A percentile compares a stretch with the other conserved stretches of the same genome.
These are phyloP conservation scores for Polypterus senegalus DNA, from an alignment of 2,113 vertebrate genomes.

Conservation along the genomic window DNA sequence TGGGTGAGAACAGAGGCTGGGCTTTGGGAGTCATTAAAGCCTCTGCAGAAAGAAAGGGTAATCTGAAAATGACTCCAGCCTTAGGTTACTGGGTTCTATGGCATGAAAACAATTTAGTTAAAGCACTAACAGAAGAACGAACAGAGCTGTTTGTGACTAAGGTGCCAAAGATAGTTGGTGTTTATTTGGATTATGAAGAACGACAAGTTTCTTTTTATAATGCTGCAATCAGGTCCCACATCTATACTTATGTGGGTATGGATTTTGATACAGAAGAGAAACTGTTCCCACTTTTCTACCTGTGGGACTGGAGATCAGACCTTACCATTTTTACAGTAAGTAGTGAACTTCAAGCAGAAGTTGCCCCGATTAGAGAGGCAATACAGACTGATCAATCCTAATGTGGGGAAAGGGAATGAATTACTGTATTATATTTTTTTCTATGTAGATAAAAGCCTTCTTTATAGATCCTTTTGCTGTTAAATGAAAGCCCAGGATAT, in stretches of 20 bases:
- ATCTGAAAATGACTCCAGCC: slow-evolving; percentile 39
- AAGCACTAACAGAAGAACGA: slow-evolving; percentile 43
- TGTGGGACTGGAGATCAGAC: too few relatives aligned
- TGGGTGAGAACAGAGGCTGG: slow-evolving; percentile 66
- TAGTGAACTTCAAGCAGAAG: too few relatives aligned
- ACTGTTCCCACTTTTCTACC: neutral
- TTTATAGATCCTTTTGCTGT: too few relatives aligned
- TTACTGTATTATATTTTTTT: too few relatives aligned
- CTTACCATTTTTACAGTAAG: too few relatives aligned
- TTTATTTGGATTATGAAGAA: slow-evolving; percentile 2
- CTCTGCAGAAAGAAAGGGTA: slow-evolving; percentile 55
- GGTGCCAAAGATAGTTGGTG: slow-evolving; percentile 3
- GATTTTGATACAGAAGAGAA: neutral
- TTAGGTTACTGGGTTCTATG: slow-evolving; percentile 49
- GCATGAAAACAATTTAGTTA: slow-evolving; percentile 44
- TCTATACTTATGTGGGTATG: neutral
- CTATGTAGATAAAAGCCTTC: too few relatives aligned
- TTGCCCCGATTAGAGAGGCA: too few relatives aligned
- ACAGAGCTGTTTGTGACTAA: slow-evolving; percentile 25
- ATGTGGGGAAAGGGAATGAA: too few relatives aligned
- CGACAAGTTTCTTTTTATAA: slow-evolving; percentile 2
- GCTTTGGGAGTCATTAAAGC: slow-evolving; percentile 68
- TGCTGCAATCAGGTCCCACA: neutral
- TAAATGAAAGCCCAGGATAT: too few relatives aligned
- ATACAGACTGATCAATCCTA: too few relatives aligned